phyloP scores from a whole-genome alignment of 2,113 vertebrate species.

The Clarias batrachus region DNA sequence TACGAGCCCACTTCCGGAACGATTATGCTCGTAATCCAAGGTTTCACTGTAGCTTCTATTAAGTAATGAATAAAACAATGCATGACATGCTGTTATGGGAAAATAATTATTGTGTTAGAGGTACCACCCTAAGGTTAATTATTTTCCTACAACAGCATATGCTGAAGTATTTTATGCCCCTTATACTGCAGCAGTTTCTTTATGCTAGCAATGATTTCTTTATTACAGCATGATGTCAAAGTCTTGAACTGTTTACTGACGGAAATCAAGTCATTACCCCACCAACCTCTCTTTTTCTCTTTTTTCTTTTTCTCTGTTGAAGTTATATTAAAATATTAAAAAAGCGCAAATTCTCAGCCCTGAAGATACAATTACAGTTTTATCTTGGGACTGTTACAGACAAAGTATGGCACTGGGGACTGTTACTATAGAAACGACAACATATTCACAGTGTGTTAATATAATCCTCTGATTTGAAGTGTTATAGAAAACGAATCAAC shows the following conservation, averaged over 20 bases:
- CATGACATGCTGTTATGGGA: neutral
- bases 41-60: neutral
- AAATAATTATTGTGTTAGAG: neutral
- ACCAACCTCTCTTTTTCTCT: too few species aligned
- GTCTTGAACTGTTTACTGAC: neutral
- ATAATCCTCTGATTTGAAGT: neutral
- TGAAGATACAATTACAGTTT: too few species aligned
- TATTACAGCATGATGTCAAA: neutral
- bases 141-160: neutral
- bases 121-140: neutral
- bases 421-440: neutral
- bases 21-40: too few species aligned
- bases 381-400: too few species aligned
- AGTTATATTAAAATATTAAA: too few species aligned
- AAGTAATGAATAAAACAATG: neutral
- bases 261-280: too few species aligned
- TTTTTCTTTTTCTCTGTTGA: too few species aligned
- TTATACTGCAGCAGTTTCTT: neutral
- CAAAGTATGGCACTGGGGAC: too few species aligned
- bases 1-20: too few species aligned
- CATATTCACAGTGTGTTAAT: neutral
- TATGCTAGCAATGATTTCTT: neutral
- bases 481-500: neutral
- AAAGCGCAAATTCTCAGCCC: too few species aligned
- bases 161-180: neutral